A percentile compares a stretch with the other conserved stretches of the same genome.
These are phyloP conservation scores for Pelecanus crispus DNA, from an alignment of 2,113 vertebrate genomes.

Conservation along the genomic window DNA sequence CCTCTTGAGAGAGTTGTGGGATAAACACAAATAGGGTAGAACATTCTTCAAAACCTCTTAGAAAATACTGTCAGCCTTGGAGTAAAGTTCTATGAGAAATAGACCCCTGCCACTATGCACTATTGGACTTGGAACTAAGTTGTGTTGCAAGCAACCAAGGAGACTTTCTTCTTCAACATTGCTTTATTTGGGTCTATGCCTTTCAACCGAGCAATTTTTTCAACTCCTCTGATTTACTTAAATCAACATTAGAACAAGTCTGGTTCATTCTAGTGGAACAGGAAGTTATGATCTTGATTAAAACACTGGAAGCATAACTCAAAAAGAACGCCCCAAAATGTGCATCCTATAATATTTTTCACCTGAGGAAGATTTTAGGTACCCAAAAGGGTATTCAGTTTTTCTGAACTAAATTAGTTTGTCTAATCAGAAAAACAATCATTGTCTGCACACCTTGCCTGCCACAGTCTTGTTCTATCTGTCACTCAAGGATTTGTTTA, in stretches of 20 bases:
- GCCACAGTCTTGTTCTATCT: background rate
- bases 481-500: background rate
- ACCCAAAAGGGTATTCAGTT: background rate
- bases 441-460: background rate
- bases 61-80: background rate
- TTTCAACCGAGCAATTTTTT: background rate
- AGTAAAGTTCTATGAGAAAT: background rate
- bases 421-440: background rate
- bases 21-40: background rate
- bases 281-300: background rate
- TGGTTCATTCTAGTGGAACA: background rate
- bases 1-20: background rate
- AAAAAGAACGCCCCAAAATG: background rate
- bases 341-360: background rate
- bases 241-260: background rate
- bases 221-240: background rate
- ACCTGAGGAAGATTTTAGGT: background rate
- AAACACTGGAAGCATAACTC: background rate
- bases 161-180: background rate
- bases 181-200: background rate
- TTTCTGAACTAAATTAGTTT: background rate
- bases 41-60: background rate
- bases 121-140: background rate
- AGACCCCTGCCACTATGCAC: background rate
- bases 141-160: background rate